These are phyloP conservation scores for Campoplex capitator DNA, from an alignment of 2,888 invertebrate genomes.

Conservation along the genomic window DNA sequence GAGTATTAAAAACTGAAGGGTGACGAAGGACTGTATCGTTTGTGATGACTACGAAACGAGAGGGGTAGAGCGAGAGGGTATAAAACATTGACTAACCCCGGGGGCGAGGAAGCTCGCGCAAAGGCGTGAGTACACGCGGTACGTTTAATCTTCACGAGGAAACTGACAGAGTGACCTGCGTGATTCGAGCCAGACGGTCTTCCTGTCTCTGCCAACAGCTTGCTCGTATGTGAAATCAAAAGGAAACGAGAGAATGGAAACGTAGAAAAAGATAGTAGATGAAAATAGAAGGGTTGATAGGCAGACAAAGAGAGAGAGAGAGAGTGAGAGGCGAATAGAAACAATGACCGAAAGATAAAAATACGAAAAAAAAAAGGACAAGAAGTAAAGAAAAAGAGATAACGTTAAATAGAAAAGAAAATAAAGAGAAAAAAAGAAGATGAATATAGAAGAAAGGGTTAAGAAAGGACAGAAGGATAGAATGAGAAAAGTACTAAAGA, in stretches of 20 bases:
- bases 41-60: neutral
- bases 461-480: neutral
- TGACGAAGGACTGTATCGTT: constrained; percentile 9
- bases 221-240: constrained; percentile 23
- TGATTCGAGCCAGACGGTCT: constrained; percentile 41
- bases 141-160: constrained; percentile 57
- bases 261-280: constrained; percentile 18
- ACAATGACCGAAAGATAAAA: constrained; percentile 6
- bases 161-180: constrained; percentile 53
- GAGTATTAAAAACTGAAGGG: neutral
- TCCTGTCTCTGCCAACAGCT: constrained; percentile 45
- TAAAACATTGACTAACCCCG: constrained; percentile 29
- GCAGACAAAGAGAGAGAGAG: neutral
- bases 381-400: constrained; percentile 10
- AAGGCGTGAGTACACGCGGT: constrained; percentile 11
- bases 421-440: neutral
- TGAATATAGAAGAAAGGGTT: neutral
- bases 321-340: neutral
- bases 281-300: constrained; percentile 4
- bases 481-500: neutral
- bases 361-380: constrained; percentile 21
- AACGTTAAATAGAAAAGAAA: constrained; percentile 8
- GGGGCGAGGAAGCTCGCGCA: constrained; percentile 32
- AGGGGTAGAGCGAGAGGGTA: neutral
- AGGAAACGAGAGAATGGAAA: constrained; percentile 34